Evolutionary conservation across 1,140 invertebrate species (phyloP), one percentile per base, ranked within the genome.

Genomic region (Heliothis virescens): DNA sequence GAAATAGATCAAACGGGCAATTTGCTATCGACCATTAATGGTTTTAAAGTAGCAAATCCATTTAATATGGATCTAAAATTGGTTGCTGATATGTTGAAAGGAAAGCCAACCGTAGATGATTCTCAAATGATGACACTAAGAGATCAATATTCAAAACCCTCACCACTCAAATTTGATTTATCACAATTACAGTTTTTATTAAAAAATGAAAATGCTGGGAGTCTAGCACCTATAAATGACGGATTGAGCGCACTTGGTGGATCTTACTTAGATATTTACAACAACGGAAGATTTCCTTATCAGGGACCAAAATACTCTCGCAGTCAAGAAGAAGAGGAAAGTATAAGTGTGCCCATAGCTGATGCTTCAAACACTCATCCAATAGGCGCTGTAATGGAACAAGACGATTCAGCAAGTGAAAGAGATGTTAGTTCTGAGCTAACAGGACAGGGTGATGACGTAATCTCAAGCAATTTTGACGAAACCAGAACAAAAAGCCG

Each of bases 11-110:
- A 90, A 79, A 79, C 76, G 34, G 82, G 84, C 50, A 83, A 85
- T 59, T 83, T 89, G 69, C 29, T 95, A 63, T 89, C 94, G 0
- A 95, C 89, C 1, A 94, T 95, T 29, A 93, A 95, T 87, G 94
- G 93, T 5, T 90, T 94, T 79, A 91, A 90, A 87, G 90, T 95
- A 12, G 91, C 91, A 21, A 95, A 95, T 83, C 95, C 95, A 13
- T 95, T 90, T 73, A 95, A 95, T 79, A 83, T 95, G 3, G 95
- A 95, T 84, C 80, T 95, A 5, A 94, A 92, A 87, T 78, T 95
- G 76, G 92, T 95, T 4, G 91, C 92, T 65, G 94, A 95, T 71
- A 92, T 95, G 89, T 87, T 95, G 69, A 95, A 92, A 88, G 94
- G 94, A 21, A 95, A 94, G 86, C 78, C 89, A 34, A 71, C 85